Conservation (phyloP, 2,113 vertebrate genomes). For the Platysteira castanea region DNA sequence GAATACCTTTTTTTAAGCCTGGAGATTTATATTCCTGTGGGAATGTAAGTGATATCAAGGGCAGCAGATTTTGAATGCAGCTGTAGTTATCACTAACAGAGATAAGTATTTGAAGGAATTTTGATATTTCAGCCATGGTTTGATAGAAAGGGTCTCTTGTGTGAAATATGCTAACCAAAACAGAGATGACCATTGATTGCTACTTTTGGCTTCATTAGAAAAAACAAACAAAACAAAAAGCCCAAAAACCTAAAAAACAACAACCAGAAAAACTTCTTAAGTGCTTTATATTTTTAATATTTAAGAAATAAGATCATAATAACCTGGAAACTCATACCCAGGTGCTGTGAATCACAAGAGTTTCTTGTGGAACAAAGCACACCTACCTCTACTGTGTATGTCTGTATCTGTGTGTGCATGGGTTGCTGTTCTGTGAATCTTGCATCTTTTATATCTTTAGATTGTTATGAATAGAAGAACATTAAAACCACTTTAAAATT, state of each 20-base stretch:
- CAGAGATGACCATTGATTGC: neutral
- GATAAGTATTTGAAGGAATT: slow-evolving; percentile 14
- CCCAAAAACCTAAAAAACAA: neutral
- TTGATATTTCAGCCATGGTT: neutral
- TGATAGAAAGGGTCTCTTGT: neutral
- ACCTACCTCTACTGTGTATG: too few species aligned
- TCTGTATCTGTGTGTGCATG: neutral
- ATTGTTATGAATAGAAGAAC: neutral
- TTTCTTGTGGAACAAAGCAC: neutral
- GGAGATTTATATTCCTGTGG: slow-evolving; percentile 22
- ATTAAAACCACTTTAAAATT: neutral
- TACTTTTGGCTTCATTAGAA: neutral
- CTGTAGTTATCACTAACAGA: neutral
- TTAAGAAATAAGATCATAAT: neutral
- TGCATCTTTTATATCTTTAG: neutral
- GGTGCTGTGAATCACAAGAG: neutral
- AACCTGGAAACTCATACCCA: neutral
- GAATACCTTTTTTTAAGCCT: neutral
- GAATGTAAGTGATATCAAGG: neutral
- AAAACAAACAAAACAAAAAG: neutral
- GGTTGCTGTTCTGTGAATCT: neutral
- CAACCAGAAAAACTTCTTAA: neutral
- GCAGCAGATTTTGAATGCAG: neutral
- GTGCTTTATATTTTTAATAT: neutral
- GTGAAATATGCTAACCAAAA: neutral